Evolutionary conservation across 2,888 invertebrate species (phyloP).

Genomic region (Steromphala cineraria): DNA sequence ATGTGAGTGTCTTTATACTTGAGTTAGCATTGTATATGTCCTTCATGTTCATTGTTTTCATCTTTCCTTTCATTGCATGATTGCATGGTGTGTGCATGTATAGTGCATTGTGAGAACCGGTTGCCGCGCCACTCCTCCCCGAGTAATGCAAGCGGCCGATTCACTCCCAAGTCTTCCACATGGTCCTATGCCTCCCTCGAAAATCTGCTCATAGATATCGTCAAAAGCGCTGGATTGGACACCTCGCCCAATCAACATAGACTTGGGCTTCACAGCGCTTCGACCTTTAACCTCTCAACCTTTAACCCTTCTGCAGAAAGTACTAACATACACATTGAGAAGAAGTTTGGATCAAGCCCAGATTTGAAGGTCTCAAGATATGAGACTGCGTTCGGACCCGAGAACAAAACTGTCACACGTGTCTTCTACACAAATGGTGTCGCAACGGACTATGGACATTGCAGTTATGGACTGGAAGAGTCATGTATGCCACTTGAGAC

Average conservation of each 20-base stretch:
- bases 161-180: constrained; percentile 35
- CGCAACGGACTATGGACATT: constrained; percentile 59
- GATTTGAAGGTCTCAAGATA: constrained; percentile 56
- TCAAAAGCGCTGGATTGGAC: constrained; percentile 45
- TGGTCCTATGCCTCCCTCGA: constrained; percentile 68
- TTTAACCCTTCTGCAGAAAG: constrained; percentile 47
- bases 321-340: constrained; percentile 26
- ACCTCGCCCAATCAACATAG: constrained; percentile 37
- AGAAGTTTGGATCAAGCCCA: constrained; percentile 41
- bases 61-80: neutral
- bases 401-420: constrained; percentile 65
- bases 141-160: constrained; percentile 20
- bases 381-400: constrained; percentile 69
- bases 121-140: constrained; percentile 42
- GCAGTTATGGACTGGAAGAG: constrained; percentile 40
- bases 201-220: constrained; percentile 66
- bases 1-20: neutral
- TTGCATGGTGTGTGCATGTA: constrained; percentile 18
- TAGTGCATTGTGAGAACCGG: constrained; percentile 41
- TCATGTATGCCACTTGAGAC: constrained; percentile 54
- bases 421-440: constrained; percentile 64
- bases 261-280: neutral
- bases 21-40: no score
- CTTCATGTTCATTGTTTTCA: neutral
- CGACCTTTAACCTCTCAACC: constrained; percentile 37